Evolutionary conservation across 1,140 invertebrate species (phyloP).

Genomic region (Leguminivora glycinivorella): DNA sequence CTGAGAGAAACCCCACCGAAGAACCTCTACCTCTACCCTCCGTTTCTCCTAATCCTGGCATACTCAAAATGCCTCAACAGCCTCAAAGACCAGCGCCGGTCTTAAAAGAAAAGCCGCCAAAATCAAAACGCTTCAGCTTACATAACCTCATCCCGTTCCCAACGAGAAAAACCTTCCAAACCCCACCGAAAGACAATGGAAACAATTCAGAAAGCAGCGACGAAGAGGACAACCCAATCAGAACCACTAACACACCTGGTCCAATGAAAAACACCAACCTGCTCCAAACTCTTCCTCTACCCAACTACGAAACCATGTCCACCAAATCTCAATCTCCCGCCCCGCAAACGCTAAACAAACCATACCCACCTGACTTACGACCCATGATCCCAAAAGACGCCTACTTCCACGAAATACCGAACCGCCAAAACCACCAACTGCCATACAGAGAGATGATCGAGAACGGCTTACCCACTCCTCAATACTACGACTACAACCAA

Average conservation of each 20-base stretch:
- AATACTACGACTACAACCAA: slow-evolving; percentile 63
- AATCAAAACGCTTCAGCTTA: slow-evolving; percentile 76
- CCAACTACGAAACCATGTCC: slow-evolving; percentile 80
- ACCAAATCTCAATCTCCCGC: slow-evolving; percentile 74
- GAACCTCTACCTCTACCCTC: slow-evolving; percentile 36
- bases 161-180: slow-evolving; percentile 75
- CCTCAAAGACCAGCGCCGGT: slow-evolving; percentile 68
- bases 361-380: slow-evolving; percentile 56
- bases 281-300: slow-evolving; percentile 72
- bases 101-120: slow-evolving; percentile 74
- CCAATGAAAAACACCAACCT: slow-evolving; percentile 79
- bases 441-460: slow-evolving; percentile 59
- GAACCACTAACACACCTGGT: slow-evolving; percentile 74
- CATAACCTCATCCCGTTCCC: slow-evolving; percentile 76
- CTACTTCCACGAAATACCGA: slow-evolving; percentile 81
- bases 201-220: slow-evolving; percentile 80
- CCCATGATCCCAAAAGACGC: slow-evolving; percentile 80
- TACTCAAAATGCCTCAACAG: slow-evolving; percentile 70
- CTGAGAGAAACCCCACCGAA: slow-evolving; percentile 42
- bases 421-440: slow-evolving; percentile 67
- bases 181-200: slow-evolving; percentile 71
- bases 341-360: slow-evolving; percentile 48
- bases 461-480: slow-evolving; percentile 51
- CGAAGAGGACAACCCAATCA: slow-evolving; percentile 79
- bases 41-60: slow-evolving; percentile 43